These are phyloP conservation scores for Dendrolimus punctatus DNA, from an alignment of 1,140 invertebrate genomes.

Conservation along the genomic window DNA sequence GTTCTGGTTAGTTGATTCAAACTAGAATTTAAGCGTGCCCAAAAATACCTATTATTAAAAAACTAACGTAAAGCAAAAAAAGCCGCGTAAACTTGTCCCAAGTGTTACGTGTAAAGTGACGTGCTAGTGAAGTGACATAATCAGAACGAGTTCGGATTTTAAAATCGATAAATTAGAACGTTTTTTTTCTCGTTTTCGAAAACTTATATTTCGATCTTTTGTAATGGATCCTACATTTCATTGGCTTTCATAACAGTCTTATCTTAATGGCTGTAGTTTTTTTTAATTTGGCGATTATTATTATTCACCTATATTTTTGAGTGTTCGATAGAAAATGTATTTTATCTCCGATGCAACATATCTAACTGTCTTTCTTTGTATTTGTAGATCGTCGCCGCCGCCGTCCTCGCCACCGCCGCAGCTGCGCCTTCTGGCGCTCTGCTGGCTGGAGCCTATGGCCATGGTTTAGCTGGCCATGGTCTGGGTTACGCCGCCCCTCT, in stretches of 20 bases:
- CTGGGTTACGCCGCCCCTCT: slow-evolving; percentile 29
- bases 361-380: slow-evolving; percentile 34
- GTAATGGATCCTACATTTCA: no score
- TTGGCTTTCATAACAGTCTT: no score
- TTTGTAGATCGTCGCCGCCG: slow-evolving; percentile 55
- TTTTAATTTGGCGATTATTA: no score
- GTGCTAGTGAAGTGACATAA: slow-evolving; percentile 30
- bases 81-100: neutral
- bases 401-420: slow-evolving; percentile 61
- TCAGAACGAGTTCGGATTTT: slow-evolving; percentile 19
- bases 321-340: no score
- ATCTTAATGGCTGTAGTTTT: no score
- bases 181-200: no score
- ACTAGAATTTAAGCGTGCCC: slow-evolving; percentile 1
- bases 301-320: no score
- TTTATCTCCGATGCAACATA: neutral
- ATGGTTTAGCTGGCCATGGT: slow-evolving; percentile 26
- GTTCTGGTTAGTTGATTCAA: slow-evolving; percentile 56
- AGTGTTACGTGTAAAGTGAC: slow-evolving; percentile 27
- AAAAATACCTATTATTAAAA: neutral
- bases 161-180: slow-evolving; percentile 7
- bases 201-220: no score
- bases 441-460: slow-evolving; percentile 23
- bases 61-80: neutral
- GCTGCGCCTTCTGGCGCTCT: slow-evolving; percentile 51